Percentiles rank a stretch among this genome's conserved stretches.
Conservation (phyloP, 2,797 vertebrate species). For the Acrossocheilus wenchowensis region DNA sequence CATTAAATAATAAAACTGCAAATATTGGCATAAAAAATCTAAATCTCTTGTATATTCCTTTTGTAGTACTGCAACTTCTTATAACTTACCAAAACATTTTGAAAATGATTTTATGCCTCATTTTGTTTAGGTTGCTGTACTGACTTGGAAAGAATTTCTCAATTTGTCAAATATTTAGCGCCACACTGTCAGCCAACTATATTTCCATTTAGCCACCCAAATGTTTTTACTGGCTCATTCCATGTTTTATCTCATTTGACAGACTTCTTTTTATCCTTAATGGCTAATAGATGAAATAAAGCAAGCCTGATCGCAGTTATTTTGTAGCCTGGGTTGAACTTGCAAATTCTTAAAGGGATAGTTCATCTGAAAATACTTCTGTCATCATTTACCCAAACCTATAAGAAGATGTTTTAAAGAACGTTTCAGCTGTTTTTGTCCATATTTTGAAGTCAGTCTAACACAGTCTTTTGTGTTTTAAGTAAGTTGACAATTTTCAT, state of each 20-base stretch:
- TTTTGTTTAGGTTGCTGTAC: slow-evolving; percentile 46
- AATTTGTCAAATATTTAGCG: slow-evolving; percentile 4
- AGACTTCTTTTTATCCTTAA: background rate
- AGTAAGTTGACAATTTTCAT: background rate
- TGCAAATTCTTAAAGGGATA: background rate
- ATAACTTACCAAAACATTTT: background rate
- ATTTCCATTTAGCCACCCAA: slow-evolving; percentile 64
- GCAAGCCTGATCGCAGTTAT: background rate
- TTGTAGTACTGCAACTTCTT: slow-evolving; percentile 5
- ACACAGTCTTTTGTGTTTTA: background rate
- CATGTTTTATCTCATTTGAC: slow-evolving; percentile 16
- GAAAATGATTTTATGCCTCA: slow-evolving; percentile 64
- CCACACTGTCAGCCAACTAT: slow-evolving; percentile 4
- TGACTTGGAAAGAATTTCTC: slow-evolving; percentile 22
- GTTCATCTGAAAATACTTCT: background rate
- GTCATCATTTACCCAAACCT: background rate
- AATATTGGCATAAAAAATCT: slow-evolving; percentile 90
- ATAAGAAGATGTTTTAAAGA: background rate
- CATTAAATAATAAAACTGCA: slow-evolving; percentile 86
- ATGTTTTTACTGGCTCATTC: slow-evolving; percentile 40
- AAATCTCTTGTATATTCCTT: slow-evolving; percentile 71
- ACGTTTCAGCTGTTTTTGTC: background rate
- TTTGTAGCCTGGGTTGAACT: background rate
- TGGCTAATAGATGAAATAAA: background rate
- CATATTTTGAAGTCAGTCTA: no score